Base-by-base conservation (phyloP, 2,888 invertebrate genomes). In the Campoletis raptor region DNA sequence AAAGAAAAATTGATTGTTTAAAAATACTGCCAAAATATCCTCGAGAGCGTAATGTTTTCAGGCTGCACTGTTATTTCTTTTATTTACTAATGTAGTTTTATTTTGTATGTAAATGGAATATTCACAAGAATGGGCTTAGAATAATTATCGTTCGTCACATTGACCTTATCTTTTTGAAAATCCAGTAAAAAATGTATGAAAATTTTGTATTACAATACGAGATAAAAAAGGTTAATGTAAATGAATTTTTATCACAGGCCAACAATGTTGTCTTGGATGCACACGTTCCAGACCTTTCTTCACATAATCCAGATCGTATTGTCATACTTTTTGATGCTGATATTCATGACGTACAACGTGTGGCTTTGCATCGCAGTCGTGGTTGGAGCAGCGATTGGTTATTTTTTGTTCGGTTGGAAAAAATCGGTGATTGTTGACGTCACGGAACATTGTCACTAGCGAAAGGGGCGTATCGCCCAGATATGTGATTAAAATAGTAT, bases 341-440 rank as follows among this genome's bases (percentile, higher is more conserved):
- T 99, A 90, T 99, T 99, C 94, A 99, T 99, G 99, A 99, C 99
- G 0, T 99, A 98, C 96, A 99, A 99, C 93, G 97, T 97, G 24
- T 99, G 98, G 98, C 95, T 99, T 85, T 98, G 98, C 94, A 94
- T 98, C 72, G 98, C 98, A 0, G 98, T 99, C 0, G 97, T 98
- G 0, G 93, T 98, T 12, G 99, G 99, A 64, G 98, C 98, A 2
- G 98, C 97, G 0, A 96, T 97, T 15, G 99, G 99, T 36, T 99
- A 99, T 95, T 99, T 99, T 95, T 95, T 98, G 64, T 99, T 99
- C 93, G 99, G 98, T 81, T 99, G 99, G 98, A 98, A 98, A 92
- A 98, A 98, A 94, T 97, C 98, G 0, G 97, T 98, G 18, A 97
- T 98, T 77, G 98, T 98, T 3, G 98, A 99, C 94, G 97, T 98